A percentile compares a stretch with the other conserved stretches of the same genome.
Conservation (phyloP, 2,113 vertebrate species). For the Osmerus eperlanus region DNA sequence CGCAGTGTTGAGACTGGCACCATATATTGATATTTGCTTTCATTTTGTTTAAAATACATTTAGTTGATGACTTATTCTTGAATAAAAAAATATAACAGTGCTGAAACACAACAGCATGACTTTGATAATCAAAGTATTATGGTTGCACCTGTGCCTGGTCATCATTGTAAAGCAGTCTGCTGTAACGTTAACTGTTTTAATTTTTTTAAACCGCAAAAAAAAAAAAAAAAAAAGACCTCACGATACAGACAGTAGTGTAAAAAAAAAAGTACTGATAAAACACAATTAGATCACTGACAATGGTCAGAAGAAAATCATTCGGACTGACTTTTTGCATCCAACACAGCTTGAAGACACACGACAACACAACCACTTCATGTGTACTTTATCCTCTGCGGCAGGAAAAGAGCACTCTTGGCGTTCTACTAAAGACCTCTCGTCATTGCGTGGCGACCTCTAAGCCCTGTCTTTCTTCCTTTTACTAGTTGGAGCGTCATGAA, state of each 20-base stretch:
- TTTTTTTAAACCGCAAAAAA: background rate
- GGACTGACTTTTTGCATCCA: background rate
- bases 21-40: constrained; percentile 54
- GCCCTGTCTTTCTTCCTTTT: constrained; percentile 29
- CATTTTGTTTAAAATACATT: constrained; percentile 16
- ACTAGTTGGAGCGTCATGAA: constrained; percentile 39
- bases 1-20: constrained; percentile 45
- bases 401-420: constrained; percentile 39
- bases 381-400: constrained; percentile 18
- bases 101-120: constrained; percentile 22
- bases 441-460: constrained; percentile 67
- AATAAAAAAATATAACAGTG: constrained; percentile 50
- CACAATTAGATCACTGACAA: no score
- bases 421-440: constrained; percentile 54
- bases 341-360: constrained; percentile 26
- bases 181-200: background rate
- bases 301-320: background rate
- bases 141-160: background rate
- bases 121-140: background rate
- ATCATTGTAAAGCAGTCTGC: background rate
- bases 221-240: background rate
- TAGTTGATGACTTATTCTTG: constrained; percentile 52
- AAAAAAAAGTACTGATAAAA: background rate
- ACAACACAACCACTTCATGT: constrained; percentile 28
- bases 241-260: background rate